Percentiles rank a stretch among this genome's conserved stretches.
phyloP scores from a whole-genome alignment of 2,888 invertebrate genomes.

The Xylophagus ater region DNA sequence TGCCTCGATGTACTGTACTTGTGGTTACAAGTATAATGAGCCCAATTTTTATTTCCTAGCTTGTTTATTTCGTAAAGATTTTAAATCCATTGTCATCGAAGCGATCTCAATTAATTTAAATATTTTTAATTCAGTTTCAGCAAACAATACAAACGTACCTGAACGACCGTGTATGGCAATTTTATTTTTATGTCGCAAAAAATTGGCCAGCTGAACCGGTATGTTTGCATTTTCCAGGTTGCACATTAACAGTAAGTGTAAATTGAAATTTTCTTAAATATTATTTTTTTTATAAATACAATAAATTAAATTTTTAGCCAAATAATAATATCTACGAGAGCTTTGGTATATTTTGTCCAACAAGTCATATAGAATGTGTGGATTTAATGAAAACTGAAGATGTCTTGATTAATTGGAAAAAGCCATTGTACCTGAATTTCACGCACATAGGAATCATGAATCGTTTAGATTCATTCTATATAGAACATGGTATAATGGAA shows the following conservation, averaged over 20 bases:
- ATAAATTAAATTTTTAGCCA: slow-evolving; percentile 44
- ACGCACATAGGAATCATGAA: slow-evolving; percentile 72
- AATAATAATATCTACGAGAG: slow-evolving; percentile 71
- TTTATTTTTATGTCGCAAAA: slow-evolving; percentile 81
- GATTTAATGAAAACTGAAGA: slow-evolving; percentile 64
- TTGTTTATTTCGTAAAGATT: no score
- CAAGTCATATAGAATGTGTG: slow-evolving; percentile 59
- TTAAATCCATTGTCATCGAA: neutral
- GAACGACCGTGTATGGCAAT: slow-evolving; percentile 80
- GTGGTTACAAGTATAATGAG: neutral
- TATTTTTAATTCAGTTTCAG: slow-evolving; percentile 59
- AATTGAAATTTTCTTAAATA: neutral
- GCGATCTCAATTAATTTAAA: neutral
- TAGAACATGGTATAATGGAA: slow-evolving; percentile 50
- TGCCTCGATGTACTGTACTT: neutral
- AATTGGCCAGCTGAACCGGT: slow-evolving; percentile 78
- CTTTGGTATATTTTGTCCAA: slow-evolving; percentile 75
- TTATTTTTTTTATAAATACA: slow-evolving; percentile 2
- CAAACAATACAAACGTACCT: slow-evolving; percentile 82
- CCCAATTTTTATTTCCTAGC: no score
- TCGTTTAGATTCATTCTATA: slow-evolving; percentile 62
- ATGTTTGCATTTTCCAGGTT: slow-evolving; percentile 78
- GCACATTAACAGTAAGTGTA: slow-evolving; percentile 67
- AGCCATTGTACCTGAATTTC: slow-evolving; percentile 76
- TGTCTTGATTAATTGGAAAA: slow-evolving; percentile 64